Percentiles rank a stretch among this genome's conserved stretches.
These are phyloP conservation scores for Panagrolaimus sp. DNA, from an alignment of 1,140 invertebrate genomes.

Conservation along the genomic window DNA sequence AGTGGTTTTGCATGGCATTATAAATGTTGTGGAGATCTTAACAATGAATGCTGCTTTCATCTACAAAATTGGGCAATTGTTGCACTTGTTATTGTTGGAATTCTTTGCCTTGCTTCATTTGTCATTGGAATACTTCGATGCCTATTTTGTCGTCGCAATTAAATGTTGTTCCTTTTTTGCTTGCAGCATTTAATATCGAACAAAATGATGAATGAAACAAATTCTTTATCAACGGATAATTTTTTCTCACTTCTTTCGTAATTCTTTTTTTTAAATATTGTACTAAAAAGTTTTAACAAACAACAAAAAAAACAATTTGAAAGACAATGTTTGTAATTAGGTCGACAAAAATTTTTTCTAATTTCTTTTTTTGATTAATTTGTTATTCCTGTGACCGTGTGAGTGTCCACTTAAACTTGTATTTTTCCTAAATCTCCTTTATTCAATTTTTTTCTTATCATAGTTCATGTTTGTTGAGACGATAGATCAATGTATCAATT, in stretches of 20 bases:
- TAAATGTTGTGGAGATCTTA: slow-evolving; percentile 11
- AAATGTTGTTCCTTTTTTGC: not conserved
- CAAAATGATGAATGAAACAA: too few species aligned
- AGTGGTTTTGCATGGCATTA: slow-evolving; percentile 12
- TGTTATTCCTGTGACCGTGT: too few species aligned
- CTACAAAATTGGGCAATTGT: slow-evolving; percentile 10
- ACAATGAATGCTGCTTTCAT: slow-evolving; percentile 8
- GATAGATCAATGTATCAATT: slow-evolving; percentile 4
- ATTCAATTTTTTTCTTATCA: not conserved
- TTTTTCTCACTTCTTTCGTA: too few species aligned
- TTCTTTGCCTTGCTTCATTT: not conserved
- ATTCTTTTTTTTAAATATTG: too few species aligned
- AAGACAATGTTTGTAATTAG: not conserved
- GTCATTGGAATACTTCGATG: not conserved
- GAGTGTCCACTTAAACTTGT: too few species aligned
- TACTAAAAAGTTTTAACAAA: too few species aligned
- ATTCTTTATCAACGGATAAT: too few species aligned
- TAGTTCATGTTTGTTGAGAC: slow-evolving; percentile 3
- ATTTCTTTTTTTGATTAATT: too few species aligned
- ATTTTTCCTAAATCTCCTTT: too few species aligned
- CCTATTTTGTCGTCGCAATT: slow-evolving; percentile 8
- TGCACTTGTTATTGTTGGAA: not conserved
- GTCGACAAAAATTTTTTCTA: not conserved
- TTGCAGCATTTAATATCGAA: too few species aligned
- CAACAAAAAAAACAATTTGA: not conserved